Base-by-base conservation (phyloP, 2,113 vertebrate species). In the Australoheros scitulus region DNA sequence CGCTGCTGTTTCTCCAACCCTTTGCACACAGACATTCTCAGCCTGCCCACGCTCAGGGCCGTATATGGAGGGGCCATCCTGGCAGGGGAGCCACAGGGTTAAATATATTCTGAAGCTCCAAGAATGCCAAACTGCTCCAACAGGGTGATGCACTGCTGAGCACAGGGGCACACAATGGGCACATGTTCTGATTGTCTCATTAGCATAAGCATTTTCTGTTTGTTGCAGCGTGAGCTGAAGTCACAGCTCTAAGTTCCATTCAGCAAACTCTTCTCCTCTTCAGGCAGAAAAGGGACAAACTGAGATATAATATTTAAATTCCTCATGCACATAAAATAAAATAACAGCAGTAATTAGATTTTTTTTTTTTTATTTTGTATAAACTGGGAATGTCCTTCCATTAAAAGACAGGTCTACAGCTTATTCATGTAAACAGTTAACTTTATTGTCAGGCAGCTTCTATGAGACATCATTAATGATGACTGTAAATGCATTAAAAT, bases 71-170 rank as follows among this genome's bases (percentile, higher is more conserved):
- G 88, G 86, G 79, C 82, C 88, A 84, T 88, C 89, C 87, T 72
- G 64, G 89, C 87, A 76, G 90, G 81, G 81, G 87, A 90, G 85
- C 88, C 87, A 85, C 81, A 85, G 87, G 88, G 93, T 94, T 95
- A 94, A 95, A 94, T 93, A 94, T 93, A 94, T 87, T 89, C 84
- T 38, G 63, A 87, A 81, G 91, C 89, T 83, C 75, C 1, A 18
- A 77, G 81, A 88, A 92, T 90, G 81, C 36, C 75, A 92, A 86
- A 87, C 85, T 75, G 80, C 81, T 91, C 74, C 81, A 79, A 61
- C 58, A 22, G 34, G 76, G 64, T 63, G 64, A 63, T 82, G 79
- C 87, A 89, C 56, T 17, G 8, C 7, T 26, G 78, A 81, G 56
- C 77, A 77, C 22, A 74, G 80, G 74, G 80, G 20, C 41, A 65